Evolutionary conservation across 2,113 vertebrate species (phyloP), one percentile per base, ranked within the genome.

Genomic region (Capra hircus): DNA sequence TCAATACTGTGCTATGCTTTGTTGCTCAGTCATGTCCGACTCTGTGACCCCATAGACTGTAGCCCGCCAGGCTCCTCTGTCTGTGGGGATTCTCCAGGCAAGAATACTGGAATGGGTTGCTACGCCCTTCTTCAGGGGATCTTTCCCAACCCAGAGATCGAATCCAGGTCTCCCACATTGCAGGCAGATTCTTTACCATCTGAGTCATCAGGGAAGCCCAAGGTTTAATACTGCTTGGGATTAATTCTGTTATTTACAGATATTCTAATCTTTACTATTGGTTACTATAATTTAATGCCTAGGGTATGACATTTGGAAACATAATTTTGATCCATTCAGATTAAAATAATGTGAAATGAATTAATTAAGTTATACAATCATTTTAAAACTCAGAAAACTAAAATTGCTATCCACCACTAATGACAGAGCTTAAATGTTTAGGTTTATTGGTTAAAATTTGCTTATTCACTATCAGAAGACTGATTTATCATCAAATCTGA

Each of bases 401-500:
- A 96, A 96, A 98, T 93, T 98, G 89, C 81, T 95, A 94, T 88
- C 86, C 93, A 86, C 2, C 57, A 80, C 60, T 95, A 94, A 36
- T 97, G 60, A 83, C 3, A 71, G 14, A 95, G 62, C 84, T 93
- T 93, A 92, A 91, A 93, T 81, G 71, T 83, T 93, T 80, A 96
- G 52, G 15, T 84, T 64, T 93, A 93, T 81, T 83, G 17, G 36
- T 90, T 87, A 92, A 96, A 89, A 90, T 93, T 90, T 62, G 92
- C 85, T 98, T 97, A 97, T 97, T 90, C 15, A 45, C 36, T 97
- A 98, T 98, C 88, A 96, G 96, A 98, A 98, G 97, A 98, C 97
- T 98, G 97, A 98, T 98, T 98, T 95, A 97, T 94, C 95, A 84
- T 91, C 98, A 99, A 98, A 98, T 98, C 96, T 97, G 95, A 97